Evolutionary conservation across 2,113 vertebrate genomes (phyloP).

Genomic region (Gallinago undulata): DNA sequence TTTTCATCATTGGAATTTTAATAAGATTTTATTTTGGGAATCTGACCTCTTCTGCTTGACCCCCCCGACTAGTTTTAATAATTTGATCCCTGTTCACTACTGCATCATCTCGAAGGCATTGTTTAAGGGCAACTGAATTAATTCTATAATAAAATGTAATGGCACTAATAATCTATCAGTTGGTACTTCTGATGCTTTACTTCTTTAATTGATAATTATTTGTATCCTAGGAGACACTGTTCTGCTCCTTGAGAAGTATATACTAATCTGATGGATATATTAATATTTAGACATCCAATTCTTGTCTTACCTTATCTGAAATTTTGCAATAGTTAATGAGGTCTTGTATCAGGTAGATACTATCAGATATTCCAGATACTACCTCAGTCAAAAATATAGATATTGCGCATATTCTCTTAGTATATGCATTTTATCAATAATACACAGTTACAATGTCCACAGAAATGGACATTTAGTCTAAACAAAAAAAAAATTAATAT

Average conservation of each 20-base stretch:
- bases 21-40: background rate
- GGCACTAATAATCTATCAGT: background rate
- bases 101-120: background rate
- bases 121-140: background rate
- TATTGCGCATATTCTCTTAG: background rate
- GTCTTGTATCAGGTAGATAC: background rate
- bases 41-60: background rate
- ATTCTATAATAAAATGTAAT: background rate
- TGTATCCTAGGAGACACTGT: background rate
- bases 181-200: background rate
- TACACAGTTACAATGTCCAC: background rate
- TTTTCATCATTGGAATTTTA: background rate
- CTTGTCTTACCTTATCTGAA: background rate
- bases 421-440: background rate
- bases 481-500: conserved; percentile 36
- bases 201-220: conserved; percentile 17
- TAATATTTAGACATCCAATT: background rate
- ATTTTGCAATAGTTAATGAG: background rate
- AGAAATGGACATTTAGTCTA: conserved; percentile 24
- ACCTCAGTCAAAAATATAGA: background rate
- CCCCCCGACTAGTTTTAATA: background rate
- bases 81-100: background rate
- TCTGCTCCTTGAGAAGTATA: background rate
- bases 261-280: background rate
- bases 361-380: background rate